Evolutionary conservation across 1,140 invertebrate species (phyloP), one percentile per base, ranked within the genome.

Genomic region (Hormaphis cornu): DNA sequence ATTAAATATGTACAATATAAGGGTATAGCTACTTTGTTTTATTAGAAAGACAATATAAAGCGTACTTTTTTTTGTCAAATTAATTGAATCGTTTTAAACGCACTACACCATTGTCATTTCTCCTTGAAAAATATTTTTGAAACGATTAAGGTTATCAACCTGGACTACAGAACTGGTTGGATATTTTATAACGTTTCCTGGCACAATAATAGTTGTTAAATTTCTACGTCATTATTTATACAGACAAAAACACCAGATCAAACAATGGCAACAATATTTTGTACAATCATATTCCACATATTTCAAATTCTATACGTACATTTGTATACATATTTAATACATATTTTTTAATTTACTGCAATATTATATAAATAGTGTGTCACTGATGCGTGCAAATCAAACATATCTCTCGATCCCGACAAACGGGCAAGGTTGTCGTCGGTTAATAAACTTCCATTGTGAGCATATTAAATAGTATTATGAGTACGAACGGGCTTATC

Each of bases 341-440:
- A 33, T 35, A 14, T 37, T 56, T 35, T 56, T 33, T 33, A 37
- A 56, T 56, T 56, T 12, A 14, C 10, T 33, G 30, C 9, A 33
- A 33, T 33, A 9, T 33, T 33, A 9, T 33, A n/a, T 46, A 63
- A 20, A 63, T 44, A 44, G 58, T 44, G n/a, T 63, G 58, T 46
- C 42, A 63, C 58, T 63, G 58, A 63, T 63, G 58, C 58, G 58
- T 63, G 58, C 58, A 63, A 63, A 58, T 58, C 54, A 58, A 42
- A 63, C 26, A n/a, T 46, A 40, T 63, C 26, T 40, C 28, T n/a
- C n/a, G n/a, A n/a, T n/a, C n/a, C n/a, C n/a, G n/a, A n/a, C n/a
- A 20, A 63, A 63, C 46, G 58, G 18, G 12, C 58, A 63, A 63
- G 58, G 58, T 46, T 63, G 22, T 46, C 14, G 14, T 40, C 37